Evolutionary conservation across 1,140 invertebrate species (phyloP).

Genomic region (Vollenhovia emeryi): DNA sequence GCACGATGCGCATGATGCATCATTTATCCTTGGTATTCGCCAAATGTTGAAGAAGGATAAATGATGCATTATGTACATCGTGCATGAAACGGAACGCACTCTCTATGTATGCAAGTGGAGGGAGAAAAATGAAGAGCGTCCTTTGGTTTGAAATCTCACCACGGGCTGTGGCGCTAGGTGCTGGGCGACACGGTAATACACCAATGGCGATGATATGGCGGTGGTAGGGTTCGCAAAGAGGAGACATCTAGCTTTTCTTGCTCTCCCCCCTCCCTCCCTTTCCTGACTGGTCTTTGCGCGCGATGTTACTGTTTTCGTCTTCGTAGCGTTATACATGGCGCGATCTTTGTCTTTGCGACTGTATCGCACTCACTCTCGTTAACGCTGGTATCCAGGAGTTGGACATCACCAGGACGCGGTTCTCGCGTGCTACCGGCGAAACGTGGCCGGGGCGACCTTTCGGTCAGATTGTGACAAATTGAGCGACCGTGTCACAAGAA

Average conservation of each 20-base stretch:
- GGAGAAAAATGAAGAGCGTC: too few relatives aligned
- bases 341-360: constrained; percentile 10
- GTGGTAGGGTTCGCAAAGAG: background rate
- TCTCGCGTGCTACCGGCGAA: constrained; percentile 60
- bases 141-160: too few relatives aligned
- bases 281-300: background rate
- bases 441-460: constrained; percentile 58
- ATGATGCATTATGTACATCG: too few relatives aligned
- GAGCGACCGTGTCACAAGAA: background rate
- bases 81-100: too few relatives aligned
- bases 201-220: background rate
- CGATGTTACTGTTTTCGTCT: background rate
- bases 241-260: background rate
- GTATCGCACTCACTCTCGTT: constrained; percentile 27
- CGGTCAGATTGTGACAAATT: constrained; percentile 21
- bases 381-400: background rate
- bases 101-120: too few relatives aligned
- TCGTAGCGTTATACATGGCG: background rate
- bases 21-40: too few relatives aligned
- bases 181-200: too few relatives aligned
- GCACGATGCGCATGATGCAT: too few relatives aligned
- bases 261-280: background rate
- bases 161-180: background rate
- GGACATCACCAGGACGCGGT: constrained; percentile 9
- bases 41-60: too few relatives aligned